Evolutionary conservation across 2,113 vertebrate genomes (phyloP).

Genomic region (Fregetta grallaria): DNA sequence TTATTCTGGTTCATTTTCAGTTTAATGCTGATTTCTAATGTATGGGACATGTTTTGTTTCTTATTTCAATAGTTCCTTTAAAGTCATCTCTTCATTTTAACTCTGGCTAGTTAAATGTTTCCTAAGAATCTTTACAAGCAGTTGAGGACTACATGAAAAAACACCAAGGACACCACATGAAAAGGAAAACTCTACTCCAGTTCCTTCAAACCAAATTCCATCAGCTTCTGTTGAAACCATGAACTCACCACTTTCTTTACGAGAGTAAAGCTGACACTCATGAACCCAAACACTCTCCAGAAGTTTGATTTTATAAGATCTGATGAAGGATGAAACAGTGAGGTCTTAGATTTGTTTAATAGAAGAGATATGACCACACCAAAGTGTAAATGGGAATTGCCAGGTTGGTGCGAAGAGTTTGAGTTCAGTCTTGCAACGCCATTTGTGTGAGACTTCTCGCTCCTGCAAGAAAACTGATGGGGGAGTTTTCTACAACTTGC

Average conservation of each 20-base stretch:
- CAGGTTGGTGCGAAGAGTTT: neutral
- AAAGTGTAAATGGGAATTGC: neutral
- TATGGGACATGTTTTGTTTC: neutral
- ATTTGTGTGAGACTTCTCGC: conserved; percentile 10
- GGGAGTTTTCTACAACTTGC: conserved; percentile 59
- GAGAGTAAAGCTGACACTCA: neutral
- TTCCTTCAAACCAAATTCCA: conserved; percentile 45
- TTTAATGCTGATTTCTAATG: neutral
- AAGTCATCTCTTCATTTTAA: neutral
- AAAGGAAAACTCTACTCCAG: neutral
- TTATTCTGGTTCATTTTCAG: neutral
- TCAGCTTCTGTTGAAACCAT: conserved; percentile 33
- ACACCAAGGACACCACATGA: neutral
- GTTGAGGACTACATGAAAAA: conserved; percentile 23
- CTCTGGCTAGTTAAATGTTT: conserved; percentile 12
- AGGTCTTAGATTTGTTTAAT: neutral
- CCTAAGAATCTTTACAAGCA: neutral
- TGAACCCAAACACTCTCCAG: neutral
- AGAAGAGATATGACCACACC: neutral
- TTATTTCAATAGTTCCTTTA: neutral
- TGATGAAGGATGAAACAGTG: conserved; percentile 1
- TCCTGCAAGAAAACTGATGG: conserved; percentile 45
- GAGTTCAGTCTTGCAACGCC: neutral
- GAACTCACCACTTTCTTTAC: conserved; percentile 44
- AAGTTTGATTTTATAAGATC: conserved; percentile 19